Percentiles rank a stretch among this genome's conserved stretches.
Conservation (phyloP, 2,113 vertebrate species). For the Phrynosoma platyrhinos region DNA sequence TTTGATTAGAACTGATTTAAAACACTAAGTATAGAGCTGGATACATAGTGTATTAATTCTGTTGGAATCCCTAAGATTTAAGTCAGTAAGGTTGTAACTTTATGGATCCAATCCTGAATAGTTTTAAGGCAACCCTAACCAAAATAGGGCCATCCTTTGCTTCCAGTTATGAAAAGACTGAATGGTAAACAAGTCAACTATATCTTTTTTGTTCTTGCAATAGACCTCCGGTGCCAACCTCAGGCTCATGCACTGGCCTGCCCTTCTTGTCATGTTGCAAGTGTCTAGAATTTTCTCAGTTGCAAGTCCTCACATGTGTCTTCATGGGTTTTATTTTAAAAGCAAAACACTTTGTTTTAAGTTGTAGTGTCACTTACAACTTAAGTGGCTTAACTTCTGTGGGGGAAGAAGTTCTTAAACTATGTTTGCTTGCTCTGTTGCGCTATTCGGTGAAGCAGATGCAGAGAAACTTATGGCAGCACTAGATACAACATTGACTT, state of each 20-base stretch:
- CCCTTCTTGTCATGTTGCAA: not conserved
- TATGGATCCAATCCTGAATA: no score
- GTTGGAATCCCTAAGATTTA: not conserved
- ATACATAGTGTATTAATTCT: not conserved
- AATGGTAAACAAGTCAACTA: no score
- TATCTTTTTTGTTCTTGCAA: no score
- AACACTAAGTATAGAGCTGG: not conserved
- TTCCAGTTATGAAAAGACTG: no score
- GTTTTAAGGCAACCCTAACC: no score
- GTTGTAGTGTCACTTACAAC: not conserved
- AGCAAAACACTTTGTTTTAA: not conserved
- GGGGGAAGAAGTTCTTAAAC: not conserved
- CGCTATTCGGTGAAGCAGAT: not conserved
- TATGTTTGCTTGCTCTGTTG: not conserved
- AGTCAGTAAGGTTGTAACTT: not conserved
- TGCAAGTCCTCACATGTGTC: slow-evolving; percentile 14
- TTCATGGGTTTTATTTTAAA: slow-evolving; percentile 42
- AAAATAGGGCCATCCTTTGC: no score
- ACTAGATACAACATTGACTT: no score
- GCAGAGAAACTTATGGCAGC: no score
- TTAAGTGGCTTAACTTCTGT: not conserved
- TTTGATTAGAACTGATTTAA: no score
- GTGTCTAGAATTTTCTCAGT: not conserved
- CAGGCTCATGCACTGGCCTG: not conserved
- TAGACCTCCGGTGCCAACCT: no score